Base-by-base conservation (phyloP, 2,888 invertebrate genomes). In the Scrobipalpa atriplicella region DNA sequence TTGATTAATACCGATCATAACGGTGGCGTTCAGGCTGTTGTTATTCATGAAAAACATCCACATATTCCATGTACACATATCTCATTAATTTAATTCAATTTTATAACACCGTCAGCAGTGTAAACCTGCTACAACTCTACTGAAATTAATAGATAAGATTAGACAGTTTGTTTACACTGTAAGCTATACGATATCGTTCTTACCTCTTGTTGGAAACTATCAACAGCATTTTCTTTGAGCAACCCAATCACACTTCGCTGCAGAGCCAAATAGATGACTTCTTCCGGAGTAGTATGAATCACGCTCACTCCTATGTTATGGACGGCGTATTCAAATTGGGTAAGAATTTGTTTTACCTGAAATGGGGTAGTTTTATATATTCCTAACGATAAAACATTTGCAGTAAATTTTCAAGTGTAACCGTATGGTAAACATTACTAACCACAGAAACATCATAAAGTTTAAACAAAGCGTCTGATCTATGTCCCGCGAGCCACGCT, bases 321-420 rank as follows among this genome's bases (percentile, higher is more conserved):
- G 2, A 72, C 71, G 66, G 85, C 72, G 68, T 87, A 87, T 69
- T 89, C 87, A 62, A 92, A 90, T 66, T 92, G 92, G 8, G 82
- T 83, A 54, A 91, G 52, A 67, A 91, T 87, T 80, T 90, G 89
- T 72, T 84, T 85, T 0, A 89, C 85, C 91, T 92, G 73, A 0
- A 82, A 77, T 19, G 1, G 10, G 11, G 21, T 10, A 3, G 21
- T 54, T 29, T 29, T 29, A 29, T 29, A 3, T 29, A 51, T n/a
- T n/a, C n/a, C n/a, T 52, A 13, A 52, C 16, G n/a, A n/a, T n/a
- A n/a, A n/a, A n/a, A n/a, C n/a, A n/a, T 29, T 21, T 18, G 18
- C 6, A n/a, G n/a, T n/a, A n/a, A n/a, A n/a, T n/a, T n/a, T n/a
- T n/a, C n/a, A n/a, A n/a, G n/a, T n/a, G n/a, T n/a, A n/a, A n/a